Percentiles rank a stretch among this genome's conserved stretches.
Evolutionary conservation across 2,797 vertebrate genomes (phyloP).

Genomic region (Threskiornis aethiopicus): DNA sequence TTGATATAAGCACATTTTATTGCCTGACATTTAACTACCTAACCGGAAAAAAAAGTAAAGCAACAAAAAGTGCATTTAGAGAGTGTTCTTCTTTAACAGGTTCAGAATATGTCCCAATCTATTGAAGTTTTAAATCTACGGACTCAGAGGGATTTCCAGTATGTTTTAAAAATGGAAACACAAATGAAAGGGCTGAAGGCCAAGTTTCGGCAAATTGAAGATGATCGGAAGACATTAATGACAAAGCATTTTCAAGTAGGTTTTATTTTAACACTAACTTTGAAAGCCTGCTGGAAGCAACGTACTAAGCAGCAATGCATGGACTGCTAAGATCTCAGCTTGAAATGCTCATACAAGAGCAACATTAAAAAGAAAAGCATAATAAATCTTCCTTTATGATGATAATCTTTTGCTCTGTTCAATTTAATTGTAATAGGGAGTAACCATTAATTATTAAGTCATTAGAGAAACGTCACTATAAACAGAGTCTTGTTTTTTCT

Average conservation of each 20-base stretch:
- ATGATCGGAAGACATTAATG: slow-evolving; percentile 94
- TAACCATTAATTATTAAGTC: slow-evolving; percentile 35
- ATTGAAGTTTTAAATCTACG: slow-evolving; percentile 97
- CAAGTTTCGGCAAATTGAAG: slow-evolving; percentile 96
- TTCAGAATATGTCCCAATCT: slow-evolving; percentile 99
- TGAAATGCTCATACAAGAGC: not conserved
- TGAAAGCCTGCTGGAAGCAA: not conserved
- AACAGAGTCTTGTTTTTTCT: not conserved
- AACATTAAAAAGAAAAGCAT: not conserved
- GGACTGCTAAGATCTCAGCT: not conserved
- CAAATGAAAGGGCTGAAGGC: slow-evolving; percentile 97
- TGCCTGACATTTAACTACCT: not conserved
- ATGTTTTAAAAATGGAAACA: slow-evolving; percentile 99
- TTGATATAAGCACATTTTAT: not conserved
- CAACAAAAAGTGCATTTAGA: slow-evolving; percentile 7
- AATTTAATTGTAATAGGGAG: not conserved
- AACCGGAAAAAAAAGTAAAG: not conserved
- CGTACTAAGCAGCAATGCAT: not conserved
- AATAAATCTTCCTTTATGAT: not conserved
- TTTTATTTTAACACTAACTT: slow-evolving; percentile 1
- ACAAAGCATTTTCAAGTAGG: slow-evolving; percentile 94
- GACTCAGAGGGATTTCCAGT: slow-evolving; percentile 98
- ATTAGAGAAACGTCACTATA: not conserved
- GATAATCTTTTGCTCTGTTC: not conserved
- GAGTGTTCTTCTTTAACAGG: slow-evolving; percentile 78